A percentile compares a stretch with the other conserved stretches of the same genome.
Conservation (phyloP, 2,888 invertebrate genomes). For the Germaria angustata region DNA sequence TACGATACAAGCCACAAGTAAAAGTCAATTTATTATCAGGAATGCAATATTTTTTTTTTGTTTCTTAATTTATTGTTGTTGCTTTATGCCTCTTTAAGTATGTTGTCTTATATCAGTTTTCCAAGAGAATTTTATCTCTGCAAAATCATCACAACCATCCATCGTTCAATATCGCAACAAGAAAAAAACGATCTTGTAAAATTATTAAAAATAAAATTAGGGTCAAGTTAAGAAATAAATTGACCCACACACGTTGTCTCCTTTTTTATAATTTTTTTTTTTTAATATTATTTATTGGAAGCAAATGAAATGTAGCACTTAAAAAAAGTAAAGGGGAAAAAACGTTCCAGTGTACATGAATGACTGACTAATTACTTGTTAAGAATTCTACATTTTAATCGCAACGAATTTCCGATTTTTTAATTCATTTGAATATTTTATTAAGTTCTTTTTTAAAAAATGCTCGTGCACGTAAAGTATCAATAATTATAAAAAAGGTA, state of each 20-base stretch:
- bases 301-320: constrained; percentile 8
- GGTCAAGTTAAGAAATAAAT: constrained; percentile 41
- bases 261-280: too few relatives aligned
- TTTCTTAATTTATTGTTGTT: not conserved
- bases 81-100: constrained; percentile 35
- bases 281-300: not conserved
- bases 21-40: constrained; percentile 48
- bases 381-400: not conserved
- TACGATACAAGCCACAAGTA: constrained; percentile 23
- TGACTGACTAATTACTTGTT: not conserved
- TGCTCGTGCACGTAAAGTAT: not conserved
- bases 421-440: not conserved
- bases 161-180: constrained; percentile 1
- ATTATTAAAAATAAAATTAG: constrained; percentile 44
- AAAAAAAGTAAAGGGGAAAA: not conserved
- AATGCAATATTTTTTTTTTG: not conserved
- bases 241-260: constrained; percentile 48
- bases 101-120: constrained; percentile 4
- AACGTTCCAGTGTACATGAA: not conserved
- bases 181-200: constrained; percentile 15
- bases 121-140: constrained; percentile 37
- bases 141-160: not conserved
- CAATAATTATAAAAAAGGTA: too few relatives aligned
- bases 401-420: not conserved
- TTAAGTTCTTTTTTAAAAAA: not conserved